Percentiles rank a stretch among this genome's conserved stretches.
These are phyloP conservation scores for Eulimnadia texana DNA, from an alignment of 1,140 invertebrate species.

Conservation along the genomic window DNA sequence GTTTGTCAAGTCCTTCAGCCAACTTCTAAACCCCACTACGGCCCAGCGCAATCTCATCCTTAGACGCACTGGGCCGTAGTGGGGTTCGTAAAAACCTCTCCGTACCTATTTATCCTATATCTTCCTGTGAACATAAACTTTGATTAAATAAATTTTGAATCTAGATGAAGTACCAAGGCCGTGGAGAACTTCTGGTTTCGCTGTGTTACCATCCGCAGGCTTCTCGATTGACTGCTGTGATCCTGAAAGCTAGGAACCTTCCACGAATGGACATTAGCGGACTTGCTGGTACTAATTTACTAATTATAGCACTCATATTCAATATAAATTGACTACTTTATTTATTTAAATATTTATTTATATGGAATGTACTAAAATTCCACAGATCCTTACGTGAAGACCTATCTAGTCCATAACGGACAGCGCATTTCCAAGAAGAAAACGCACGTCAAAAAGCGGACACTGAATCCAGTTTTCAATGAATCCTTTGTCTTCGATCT, in stretches of 20 bases:
- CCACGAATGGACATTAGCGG: slow-evolving; percentile 93
- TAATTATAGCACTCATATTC: neutral
- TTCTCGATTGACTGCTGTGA: slow-evolving; percentile 72
- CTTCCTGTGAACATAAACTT: too few relatives aligned
- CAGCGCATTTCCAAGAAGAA: slow-evolving; percentile 97
- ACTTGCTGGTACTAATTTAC: slow-evolving; percentile 43
- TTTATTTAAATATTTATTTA: slow-evolving; percentile 8
- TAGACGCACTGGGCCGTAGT: too few relatives aligned
- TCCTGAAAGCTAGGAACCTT: slow-evolving; percentile 81
- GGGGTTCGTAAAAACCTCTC: too few relatives aligned
- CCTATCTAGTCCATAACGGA: slow-evolving; percentile 91
- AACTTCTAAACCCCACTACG: too few relatives aligned
- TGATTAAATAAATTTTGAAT: too few relatives aligned
- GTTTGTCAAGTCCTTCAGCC: too few relatives aligned
- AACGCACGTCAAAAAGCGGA: slow-evolving; percentile 95
- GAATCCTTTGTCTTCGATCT: slow-evolving; percentile 87
- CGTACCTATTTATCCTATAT: too few relatives aligned
- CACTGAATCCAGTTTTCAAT: slow-evolving; percentile 95
- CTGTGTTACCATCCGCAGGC: slow-evolving; percentile 88
- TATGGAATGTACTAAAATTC: slow-evolving; percentile 8
- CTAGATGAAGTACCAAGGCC: slow-evolving; percentile 74
- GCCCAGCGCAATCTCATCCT: too few relatives aligned
- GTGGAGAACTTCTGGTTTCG: slow-evolving; percentile 79
- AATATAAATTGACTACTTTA: neutral
- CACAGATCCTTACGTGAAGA: slow-evolving; percentile 73